Conservation (phyloP, 2,797 vertebrate genomes). For the Luscinia megarhynchos region DNA sequence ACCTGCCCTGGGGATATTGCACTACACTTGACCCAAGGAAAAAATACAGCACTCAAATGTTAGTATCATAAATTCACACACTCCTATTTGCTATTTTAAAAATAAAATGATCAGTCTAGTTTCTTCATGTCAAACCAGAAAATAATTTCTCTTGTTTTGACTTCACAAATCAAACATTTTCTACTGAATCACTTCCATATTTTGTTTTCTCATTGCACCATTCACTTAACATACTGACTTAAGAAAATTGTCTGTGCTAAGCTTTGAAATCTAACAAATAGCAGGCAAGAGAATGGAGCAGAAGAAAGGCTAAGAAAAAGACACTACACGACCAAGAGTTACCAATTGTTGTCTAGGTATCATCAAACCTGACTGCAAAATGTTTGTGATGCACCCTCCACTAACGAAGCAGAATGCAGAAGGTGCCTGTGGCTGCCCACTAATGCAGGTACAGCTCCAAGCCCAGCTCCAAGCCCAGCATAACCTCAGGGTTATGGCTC, state of each 20-base stretch:
- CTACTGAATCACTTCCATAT: not conserved
- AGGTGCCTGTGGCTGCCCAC: not conserved
- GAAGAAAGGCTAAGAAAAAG: not conserved
- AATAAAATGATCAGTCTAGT: not conserved
- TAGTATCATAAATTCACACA: constrained; percentile 10
- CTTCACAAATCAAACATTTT: not conserved
- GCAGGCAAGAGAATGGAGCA: not conserved
- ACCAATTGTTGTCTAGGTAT: not conserved
- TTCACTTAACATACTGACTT: not conserved
- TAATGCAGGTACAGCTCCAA: not conserved
- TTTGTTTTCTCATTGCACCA: not conserved
- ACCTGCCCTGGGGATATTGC: constrained; percentile 28
- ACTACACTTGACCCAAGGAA: constrained; percentile 24
- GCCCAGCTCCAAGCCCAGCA: not conserved
- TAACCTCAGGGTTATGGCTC: not conserved
- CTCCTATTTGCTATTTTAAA: not conserved
- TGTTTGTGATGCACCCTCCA: not conserved
- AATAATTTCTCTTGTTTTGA: not conserved
- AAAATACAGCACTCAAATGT: constrained; percentile 23
- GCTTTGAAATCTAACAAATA: not conserved
- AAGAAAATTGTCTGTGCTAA: not conserved
- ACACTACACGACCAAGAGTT: not conserved
- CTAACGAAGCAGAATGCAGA: not conserved
- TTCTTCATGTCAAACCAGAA: not conserved
- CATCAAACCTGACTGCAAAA: not conserved